A percentile compares a stretch with the other conserved stretches of the same genome.
These are phyloP conservation scores for Lepidocyrtinus sp. DNA, from an alignment of 2,888 invertebrate species.

Conservation along the genomic window DNA sequence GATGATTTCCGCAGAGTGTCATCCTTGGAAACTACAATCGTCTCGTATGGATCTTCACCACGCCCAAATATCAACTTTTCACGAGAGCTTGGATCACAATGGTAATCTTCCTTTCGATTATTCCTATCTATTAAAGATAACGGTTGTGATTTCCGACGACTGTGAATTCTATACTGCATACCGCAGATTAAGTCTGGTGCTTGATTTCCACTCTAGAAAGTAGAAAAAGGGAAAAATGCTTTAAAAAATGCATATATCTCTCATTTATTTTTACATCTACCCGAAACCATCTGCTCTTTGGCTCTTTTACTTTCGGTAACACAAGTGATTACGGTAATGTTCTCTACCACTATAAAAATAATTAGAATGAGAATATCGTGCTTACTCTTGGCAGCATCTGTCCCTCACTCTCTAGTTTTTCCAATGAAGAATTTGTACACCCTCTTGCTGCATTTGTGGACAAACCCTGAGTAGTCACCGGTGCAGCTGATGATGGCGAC, in stretches of 20 bases:
- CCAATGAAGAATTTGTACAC: background rate
- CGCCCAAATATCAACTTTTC: background rate
- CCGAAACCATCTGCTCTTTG: slow-evolving; percentile 4
- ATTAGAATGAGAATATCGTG: slow-evolving; percentile 7
- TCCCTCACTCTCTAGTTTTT: slow-evolving; percentile 16
- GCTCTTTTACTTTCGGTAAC: slow-evolving; percentile 12
- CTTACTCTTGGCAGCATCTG: slow-evolving; percentile 21
- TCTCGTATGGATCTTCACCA: slow-evolving; percentile 1
- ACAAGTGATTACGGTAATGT: slow-evolving; percentile 23
- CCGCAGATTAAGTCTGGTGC: slow-evolving; percentile 68
- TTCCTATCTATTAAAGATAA: slow-evolving; percentile 14
- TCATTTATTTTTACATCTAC: slow-evolving; percentile 4
- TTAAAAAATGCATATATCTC: background rate
- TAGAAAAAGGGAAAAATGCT: slow-evolving; percentile 15
- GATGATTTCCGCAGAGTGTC: slow-evolving; percentile 33
- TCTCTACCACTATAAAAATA: slow-evolving; percentile 8
- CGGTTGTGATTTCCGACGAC: slow-evolving; percentile 12
- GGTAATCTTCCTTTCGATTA: slow-evolving; percentile 21
- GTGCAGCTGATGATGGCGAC: slow-evolving; percentile 13
- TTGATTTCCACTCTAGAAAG: slow-evolving; percentile 50
- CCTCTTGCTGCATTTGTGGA: slow-evolving; percentile 13
- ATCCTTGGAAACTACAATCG: slow-evolving; percentile 12
- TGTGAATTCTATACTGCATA: slow-evolving; percentile 48
- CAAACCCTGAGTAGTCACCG: background rate
- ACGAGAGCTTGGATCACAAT: background rate